Evolutionary conservation across 2,113 vertebrate species (phyloP), one percentile per base, ranked within the genome.

Genomic region (Grammomys surdaster): DNA sequence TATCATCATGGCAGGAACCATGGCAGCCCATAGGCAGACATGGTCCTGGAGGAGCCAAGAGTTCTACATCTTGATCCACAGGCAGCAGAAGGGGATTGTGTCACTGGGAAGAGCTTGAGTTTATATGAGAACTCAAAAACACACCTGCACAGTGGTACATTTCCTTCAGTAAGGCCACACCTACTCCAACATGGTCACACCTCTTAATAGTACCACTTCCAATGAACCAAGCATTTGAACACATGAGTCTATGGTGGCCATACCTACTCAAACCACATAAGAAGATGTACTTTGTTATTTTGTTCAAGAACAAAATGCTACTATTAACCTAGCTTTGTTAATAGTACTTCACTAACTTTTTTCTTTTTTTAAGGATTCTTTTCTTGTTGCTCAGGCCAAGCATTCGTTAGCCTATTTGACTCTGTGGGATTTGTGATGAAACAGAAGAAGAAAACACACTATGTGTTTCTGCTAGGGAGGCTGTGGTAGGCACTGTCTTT

Each of bases 321-420:
- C 78, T 72, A 72, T 88, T 93, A 93, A 46, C 16, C 4, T 60
- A 81, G 33, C 70, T 92, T 95, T 81, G 16, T 84, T 90, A 24
- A 12, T 85, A 36, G 28, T 94, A 28, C 65, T 65, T 76, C 40
- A 36, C 22, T 58, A 76, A 76, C 4, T 65, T 26, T 75, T 60
- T 58, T 58, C 20, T 63, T 85, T 95, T 31, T 40, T 7, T 19
- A 28, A 91, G n/a, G 3, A 78, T 76, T 54, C 36, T 11, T 95
- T 20, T 69, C 73, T 89, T 78, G 11, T n/a, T 85, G 16, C 77
- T 93, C 72, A 51, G 33, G 63, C 69, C 75, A 94, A 80, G 22
- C 5, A 8, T 89, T 51, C 7, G 77, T 89, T 82, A 70, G 33
- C 8, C n/a, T 78, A 4, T 84, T 90, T 82, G 46, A 78, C 88